phyloP scores from a whole-genome alignment of 2,797 vertebrate species.

The Sebastes glaucus region DNA sequence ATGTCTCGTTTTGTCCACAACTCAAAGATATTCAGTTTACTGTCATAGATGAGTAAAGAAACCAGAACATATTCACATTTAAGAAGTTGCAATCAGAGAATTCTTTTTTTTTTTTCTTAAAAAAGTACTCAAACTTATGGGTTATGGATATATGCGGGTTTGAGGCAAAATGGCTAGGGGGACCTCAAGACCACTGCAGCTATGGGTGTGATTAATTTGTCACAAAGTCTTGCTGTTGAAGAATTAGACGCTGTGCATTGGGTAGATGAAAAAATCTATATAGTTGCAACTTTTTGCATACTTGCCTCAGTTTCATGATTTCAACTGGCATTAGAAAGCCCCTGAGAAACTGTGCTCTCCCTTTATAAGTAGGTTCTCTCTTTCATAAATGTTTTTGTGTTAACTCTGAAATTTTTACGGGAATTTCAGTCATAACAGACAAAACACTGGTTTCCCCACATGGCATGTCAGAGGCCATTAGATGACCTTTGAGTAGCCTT shows the following conservation, averaged over 20 bases:
- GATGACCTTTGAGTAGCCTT: background rate
- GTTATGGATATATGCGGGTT: background rate
- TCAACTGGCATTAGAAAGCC: background rate
- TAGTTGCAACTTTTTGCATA: background rate
- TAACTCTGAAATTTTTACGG: background rate
- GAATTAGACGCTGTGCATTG: background rate
- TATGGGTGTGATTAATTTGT: background rate
- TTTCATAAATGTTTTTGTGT: background rate
- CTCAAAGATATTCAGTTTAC: no score
- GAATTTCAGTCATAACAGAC: background rate
- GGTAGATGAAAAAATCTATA: background rate
- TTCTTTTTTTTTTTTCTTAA: no score
- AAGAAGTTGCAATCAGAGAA: no score
- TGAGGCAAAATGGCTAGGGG: background rate
- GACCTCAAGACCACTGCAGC: background rate
- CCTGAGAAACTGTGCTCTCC: background rate
- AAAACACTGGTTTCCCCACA: background rate
- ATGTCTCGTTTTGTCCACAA: no score
- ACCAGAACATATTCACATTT: no score
- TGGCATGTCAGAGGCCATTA: background rate
- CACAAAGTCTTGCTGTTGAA: background rate
- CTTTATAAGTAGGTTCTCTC: background rate
- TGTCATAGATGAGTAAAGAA: no score
- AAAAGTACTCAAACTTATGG: background rate
- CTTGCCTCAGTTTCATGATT: background rate